Conservation (phyloP, 1,140 invertebrate species). For the Harlomillsia oculata region DNA sequence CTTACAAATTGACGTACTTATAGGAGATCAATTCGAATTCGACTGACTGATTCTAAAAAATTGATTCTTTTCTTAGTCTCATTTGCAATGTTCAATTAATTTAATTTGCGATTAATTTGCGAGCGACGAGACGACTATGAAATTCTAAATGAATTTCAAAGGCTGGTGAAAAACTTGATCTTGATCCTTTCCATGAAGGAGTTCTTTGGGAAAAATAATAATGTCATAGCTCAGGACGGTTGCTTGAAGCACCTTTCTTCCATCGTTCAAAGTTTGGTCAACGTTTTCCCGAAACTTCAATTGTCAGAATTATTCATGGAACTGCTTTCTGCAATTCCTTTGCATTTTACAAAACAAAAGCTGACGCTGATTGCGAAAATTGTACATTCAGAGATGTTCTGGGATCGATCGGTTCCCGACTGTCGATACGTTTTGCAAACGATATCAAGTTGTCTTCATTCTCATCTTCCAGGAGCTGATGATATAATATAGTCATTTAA, state of each 20-base stretch:
- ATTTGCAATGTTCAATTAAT: too few species aligned
- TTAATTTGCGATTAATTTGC: too few species aligned
- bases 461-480: slow-evolving; percentile 53
- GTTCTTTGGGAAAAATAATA: too few species aligned
- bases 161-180: too few species aligned
- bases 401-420: slow-evolving; percentile 50
- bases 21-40: too few species aligned
- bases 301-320: slow-evolving; percentile 37
- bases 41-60: too few species aligned
- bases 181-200: too few species aligned
- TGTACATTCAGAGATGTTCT: slow-evolving; percentile 67
- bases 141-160: too few species aligned
- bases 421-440: slow-evolving; percentile 65
- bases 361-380: slow-evolving; percentile 77
- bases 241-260: slow-evolving; percentile 78
- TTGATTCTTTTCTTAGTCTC: too few species aligned
- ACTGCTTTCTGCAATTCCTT: slow-evolving; percentile 52
- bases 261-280: slow-evolving; percentile 68
- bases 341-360: slow-evolving; percentile 72
- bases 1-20: too few species aligned
- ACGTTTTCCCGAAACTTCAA: slow-evolving; percentile 50
- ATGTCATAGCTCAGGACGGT: slow-evolving; percentile 67
- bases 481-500: too few species aligned
- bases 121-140: too few species aligned
- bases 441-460: slow-evolving; percentile 57